Evolutionary conservation across 2,113 vertebrate genomes (phyloP), one percentile per base, ranked within the genome.

Genomic region (Anoplopoma fimbria): DNA sequence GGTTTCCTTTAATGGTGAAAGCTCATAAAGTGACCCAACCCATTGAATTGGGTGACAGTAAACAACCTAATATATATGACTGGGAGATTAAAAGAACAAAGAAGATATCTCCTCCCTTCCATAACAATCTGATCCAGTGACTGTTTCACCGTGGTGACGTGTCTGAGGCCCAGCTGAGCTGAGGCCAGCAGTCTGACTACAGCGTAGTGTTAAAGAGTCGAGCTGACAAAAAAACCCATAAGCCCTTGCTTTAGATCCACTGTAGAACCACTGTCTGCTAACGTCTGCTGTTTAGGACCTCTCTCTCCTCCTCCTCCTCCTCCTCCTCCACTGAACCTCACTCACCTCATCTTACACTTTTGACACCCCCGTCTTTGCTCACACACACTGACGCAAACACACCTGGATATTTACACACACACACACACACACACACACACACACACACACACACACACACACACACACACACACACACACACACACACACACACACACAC

Each of bases 191-290:
- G 80, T 77, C 87, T 83, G n/a, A n/a, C 23, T 38, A 64, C 81
- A 0, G 61, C 34, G 77, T 36, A 0, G 85, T 69, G 84, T 90
- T 88, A 76, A 89, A 79, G 58, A 84, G 65, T 73, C 58, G 36
- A 88, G 86, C 87, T 60, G 72, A 89, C 82, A 88, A 87, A 85
- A 63, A 87, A 65, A 58, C 77, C 76, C 84, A 82, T 92, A 91
- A 94, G 86, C 89, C 70, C n/a, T 68, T 21, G 58, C 86, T 90
- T 91, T 77, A 92, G 82, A 93, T 88, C 87, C 87, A 82, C 67
- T 60, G 82, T 57, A 88, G 75, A 88, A 83, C 92, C 79, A 27
- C 75, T 68, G 89, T 85, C 88, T 92, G 93, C 92, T 88, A 36
- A 55, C 87, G 83, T 91, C 87, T 64, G 91, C 93, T 89, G 90